Evolutionary conservation across 2,888 invertebrate genomes (phyloP), one percentile per base, ranked within the genome.

Genomic region (Eristalis pertinax): DNA sequence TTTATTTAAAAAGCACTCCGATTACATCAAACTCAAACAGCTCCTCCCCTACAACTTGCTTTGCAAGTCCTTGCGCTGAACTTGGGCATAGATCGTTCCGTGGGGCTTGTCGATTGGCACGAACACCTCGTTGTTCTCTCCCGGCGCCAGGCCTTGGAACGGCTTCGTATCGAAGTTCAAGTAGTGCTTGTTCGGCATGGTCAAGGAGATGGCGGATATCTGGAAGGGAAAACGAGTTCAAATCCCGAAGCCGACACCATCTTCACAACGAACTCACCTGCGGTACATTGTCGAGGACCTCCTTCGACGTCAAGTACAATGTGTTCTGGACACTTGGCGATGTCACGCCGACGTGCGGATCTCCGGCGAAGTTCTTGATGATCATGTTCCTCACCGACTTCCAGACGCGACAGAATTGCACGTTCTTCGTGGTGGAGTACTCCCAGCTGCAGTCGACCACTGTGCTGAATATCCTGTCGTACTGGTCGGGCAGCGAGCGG

Each of bases 171-270:
- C 96, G 62, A 97, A 95, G 89, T 95, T 95, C 90, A 96, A 95
- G 91, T 97, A 97, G 91, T 97, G 97, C 90, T 96, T 96, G 92
- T 97, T 97, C 0, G 97, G 97, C 95, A 97, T 96, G 83, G 95
- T 94, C 95, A 97, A 96, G 89, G 95, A 95, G 70, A 97, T 95
- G 91, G 95, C 95, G 4, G 94, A 93, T 64, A 96, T 95, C 95
- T 96, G 94, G 65, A 90, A 91, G 86, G 4, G 1, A 26, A 35
- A 22, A 19, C 13, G 5, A 15, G 29, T n/a, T 63, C 15, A 32
- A 38, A 38, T 13, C 38, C 13, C 38, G 13, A 13, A 38, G 13
- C 38, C 1, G 2, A 2, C 3, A 13, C 13, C 19, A 2, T 50
- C 19, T 19, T 19, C 50, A 8, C 1, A n/a, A 0, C 10, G 50